Evolutionary conservation across 2,888 invertebrate genomes (phyloP).

Genomic region (Reticulitermes lucifugus): DNA sequence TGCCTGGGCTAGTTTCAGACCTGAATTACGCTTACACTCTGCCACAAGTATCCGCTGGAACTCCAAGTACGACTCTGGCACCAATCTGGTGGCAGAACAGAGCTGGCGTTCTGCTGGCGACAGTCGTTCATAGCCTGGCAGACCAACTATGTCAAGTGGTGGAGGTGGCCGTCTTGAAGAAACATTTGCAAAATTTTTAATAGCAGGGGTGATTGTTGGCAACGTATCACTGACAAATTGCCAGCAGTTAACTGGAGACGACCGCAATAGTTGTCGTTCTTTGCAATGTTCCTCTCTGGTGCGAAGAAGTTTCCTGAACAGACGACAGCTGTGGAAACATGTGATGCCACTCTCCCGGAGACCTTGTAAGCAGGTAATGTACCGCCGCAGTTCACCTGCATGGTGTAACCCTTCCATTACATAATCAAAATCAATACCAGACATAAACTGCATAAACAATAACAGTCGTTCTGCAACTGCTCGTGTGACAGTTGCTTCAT

Average conservation of each 20-base stretch:
- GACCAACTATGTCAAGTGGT: conserved; percentile 75
- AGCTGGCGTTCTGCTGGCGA: conserved; percentile 77
- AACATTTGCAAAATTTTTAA: background rate
- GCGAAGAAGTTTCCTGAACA: conserved; percentile 75
- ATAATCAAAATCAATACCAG: conserved; percentile 77
- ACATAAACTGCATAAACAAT: conserved; percentile 81
- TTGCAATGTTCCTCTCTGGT: conserved; percentile 69
- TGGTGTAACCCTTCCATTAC: conserved; percentile 81
- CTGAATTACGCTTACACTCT: conserved; percentile 82
- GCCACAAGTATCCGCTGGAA: conserved; percentile 79
- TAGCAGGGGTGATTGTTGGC: background rate
- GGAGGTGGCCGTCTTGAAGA: conserved; percentile 60
- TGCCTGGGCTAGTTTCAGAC: conserved; percentile 83
- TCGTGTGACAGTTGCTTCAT: conserved; percentile 70
- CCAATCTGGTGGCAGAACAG: conserved; percentile 79
- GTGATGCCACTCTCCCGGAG: conserved; percentile 76
- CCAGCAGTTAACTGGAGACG: conserved; percentile 54
- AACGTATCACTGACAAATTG: background rate
- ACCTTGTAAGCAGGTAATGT: conserved; percentile 60
- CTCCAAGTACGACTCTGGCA: conserved; percentile 83
- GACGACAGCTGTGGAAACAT: conserved; percentile 70
- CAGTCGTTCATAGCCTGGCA: conserved; percentile 84
- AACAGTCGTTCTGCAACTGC: conserved; percentile 64
- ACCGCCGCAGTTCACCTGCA: conserved; percentile 74
- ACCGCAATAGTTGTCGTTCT: conserved; percentile 63